A percentile compares a stretch with the other conserved stretches of the same genome.
Evolutionary conservation across 2,888 invertebrate species (phyloP).

Genomic region (Drosophila leonis): DNA sequence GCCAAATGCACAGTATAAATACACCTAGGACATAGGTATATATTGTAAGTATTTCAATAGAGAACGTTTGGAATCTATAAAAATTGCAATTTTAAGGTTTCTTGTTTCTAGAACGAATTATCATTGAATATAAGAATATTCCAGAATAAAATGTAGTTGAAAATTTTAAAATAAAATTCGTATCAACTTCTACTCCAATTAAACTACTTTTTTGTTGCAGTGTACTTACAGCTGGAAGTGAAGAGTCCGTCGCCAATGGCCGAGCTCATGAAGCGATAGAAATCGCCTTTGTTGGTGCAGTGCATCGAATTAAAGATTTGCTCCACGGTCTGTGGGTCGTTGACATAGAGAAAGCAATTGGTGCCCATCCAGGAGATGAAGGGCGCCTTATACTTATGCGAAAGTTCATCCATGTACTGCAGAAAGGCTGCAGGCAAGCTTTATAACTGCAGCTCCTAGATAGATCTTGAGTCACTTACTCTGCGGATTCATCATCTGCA

Average conservation of each 20-base stretch:
- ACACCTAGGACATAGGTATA: too few relatives aligned
- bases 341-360: constrained; percentile 82
- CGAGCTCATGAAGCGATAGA: constrained; percentile 81
- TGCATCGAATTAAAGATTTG: constrained; percentile 82
- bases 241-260: constrained; percentile 83
- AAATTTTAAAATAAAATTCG: too few relatives aligned
- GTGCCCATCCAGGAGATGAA: constrained; percentile 84
- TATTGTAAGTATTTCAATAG: too few relatives aligned
- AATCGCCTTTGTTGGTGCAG: constrained; percentile 83
- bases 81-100: too few relatives aligned
- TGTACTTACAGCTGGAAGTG: constrained; percentile 80
- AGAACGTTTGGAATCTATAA: too few relatives aligned
- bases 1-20: too few relatives aligned
- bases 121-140: too few relatives aligned
- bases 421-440: constrained; percentile 65
- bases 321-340: constrained; percentile 82
- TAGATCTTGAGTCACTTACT: constrained; percentile 61
- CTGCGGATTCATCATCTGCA: constrained; percentile 83
- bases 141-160: too few relatives aligned
- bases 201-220: neutral
- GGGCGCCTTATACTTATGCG: constrained; percentile 71
- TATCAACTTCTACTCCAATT: too few relatives aligned
- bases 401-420: constrained; percentile 67
- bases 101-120: too few relatives aligned
- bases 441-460: neutral